Conservation (phyloP, 2,113 vertebrate genomes). For the Cynocephalus volans region DNA sequence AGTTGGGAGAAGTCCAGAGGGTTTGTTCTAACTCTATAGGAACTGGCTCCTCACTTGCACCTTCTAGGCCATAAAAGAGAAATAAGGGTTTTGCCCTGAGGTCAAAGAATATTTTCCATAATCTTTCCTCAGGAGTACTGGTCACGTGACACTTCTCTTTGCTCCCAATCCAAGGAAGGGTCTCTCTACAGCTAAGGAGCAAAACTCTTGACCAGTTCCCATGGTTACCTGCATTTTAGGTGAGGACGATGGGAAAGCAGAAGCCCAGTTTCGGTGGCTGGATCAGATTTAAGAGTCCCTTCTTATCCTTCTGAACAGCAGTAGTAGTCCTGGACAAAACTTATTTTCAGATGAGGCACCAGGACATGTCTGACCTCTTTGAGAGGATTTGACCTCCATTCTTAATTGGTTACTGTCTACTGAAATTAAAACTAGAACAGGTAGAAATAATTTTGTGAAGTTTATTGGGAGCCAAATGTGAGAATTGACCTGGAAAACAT, state of each 20-base stretch:
- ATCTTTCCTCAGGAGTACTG: background rate
- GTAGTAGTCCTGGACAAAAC: background rate
- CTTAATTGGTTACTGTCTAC: background rate
- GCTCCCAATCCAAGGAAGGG: background rate
- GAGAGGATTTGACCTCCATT: background rate
- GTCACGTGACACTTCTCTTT: background rate
- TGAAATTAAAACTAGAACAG: too few species aligned
- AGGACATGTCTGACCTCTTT: background rate
- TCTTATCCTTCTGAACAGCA: background rate
- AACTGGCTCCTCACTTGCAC: background rate
- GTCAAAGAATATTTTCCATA: background rate
- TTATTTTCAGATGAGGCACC: background rate
- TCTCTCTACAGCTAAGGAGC: background rate
- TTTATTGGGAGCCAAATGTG: too few species aligned
- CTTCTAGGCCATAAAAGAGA: background rate
- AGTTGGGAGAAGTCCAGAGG: background rate
- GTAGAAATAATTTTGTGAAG: too few species aligned
- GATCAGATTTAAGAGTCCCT: background rate
- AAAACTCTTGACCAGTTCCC: background rate
- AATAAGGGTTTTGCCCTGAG: background rate
- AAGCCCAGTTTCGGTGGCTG: accelerated
- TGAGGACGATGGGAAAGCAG: background rate
- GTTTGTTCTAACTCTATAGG: background rate
- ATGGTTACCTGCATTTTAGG: background rate
- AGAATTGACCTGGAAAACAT: too few species aligned